These are phyloP conservation scores for Orbicella faveolata DNA, from an alignment of 64 coral and sea anemone species.

Conservation along the genomic window DNA sequence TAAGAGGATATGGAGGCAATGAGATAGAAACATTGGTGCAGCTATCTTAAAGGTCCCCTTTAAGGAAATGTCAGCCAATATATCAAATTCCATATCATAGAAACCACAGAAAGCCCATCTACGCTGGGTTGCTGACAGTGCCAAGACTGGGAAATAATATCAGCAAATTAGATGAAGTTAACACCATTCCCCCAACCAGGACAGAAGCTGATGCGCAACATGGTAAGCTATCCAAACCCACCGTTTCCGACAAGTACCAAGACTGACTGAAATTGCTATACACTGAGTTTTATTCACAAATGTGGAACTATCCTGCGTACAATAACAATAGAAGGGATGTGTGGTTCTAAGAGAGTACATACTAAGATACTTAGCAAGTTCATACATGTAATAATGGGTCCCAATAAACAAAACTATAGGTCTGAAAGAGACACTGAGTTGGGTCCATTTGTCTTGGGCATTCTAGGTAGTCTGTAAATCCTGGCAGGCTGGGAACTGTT, in stretches of 20 bases:
- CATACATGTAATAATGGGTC: too few species aligned
- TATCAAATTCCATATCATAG: conserved; percentile 33
- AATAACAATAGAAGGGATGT: too few species aligned
- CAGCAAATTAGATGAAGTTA: conserved; percentile 52
- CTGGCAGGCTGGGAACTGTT: too few species aligned
- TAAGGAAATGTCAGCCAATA: conserved; percentile 34
- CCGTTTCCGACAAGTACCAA: conserved; percentile 14
- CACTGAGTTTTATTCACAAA: too few species aligned
- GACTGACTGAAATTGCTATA: not conserved
- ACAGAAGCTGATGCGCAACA: not conserved
- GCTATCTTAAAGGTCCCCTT: conserved; percentile 25
- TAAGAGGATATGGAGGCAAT: conserved; percentile 57
- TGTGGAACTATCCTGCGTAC: too few species aligned
- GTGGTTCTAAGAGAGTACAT: too few species aligned
- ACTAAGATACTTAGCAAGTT: too few species aligned
- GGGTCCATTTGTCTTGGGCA: too few species aligned
- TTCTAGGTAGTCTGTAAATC: too few species aligned
- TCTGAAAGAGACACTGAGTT: too few species aligned
- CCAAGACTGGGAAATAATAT: conserved; percentile 51
- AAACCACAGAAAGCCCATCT: conserved; percentile 44
- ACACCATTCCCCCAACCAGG: not conserved
- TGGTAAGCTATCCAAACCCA: conserved; percentile 1
- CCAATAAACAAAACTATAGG: too few species aligned
- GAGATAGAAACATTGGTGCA: conserved; percentile 37
- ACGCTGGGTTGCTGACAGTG: conserved; percentile 44